Base-by-base conservation (phyloP, 2,113 vertebrate genomes). In the Acanthisitta chloris region DNA sequence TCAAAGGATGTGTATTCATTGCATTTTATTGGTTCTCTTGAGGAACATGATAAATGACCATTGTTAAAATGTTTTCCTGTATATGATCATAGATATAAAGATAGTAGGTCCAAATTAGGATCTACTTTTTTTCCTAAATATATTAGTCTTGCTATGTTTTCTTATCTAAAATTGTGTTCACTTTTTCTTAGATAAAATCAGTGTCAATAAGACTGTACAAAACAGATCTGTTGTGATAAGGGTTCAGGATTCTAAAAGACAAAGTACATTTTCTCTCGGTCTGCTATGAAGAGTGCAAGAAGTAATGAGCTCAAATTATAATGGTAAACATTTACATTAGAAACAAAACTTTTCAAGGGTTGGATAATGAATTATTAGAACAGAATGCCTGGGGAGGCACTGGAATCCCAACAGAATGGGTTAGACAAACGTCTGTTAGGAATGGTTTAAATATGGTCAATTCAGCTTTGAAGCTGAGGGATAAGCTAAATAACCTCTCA, bases 11-110 rank as follows among this genome's bases (percentile, higher is more conserved):
- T 96, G 95, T 95, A 92, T 93, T 96, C 94, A 93, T 96, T 91
- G 67, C 93, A 95, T 97, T 97, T 96, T 96, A 96, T 96, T 96
- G 94, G 94, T 96, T 96, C 94, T 94, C 92, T 96, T 96, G 93
- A 94, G 93, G 94, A 96, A 96, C 92, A 93, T 90, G 94, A 95
- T 88, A 64, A 95, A 96, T 95, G 71, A 96, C 82, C 85, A 90
- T 93, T 95, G 93, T 97, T 96, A 80, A 94, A 92, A 92, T 96
- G 92, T 96, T 96, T 92, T 86, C 90, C 88, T 97, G 94, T 96
- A 86, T 95, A 90, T 95, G 77, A 95, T 90, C 71, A 94, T 90
- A 95, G 90, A 95, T 94, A 96, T 95, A 96, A 96, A 96, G 77
- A 74, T 90, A 58, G 94, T 93, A 93, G 96, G 72, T 95, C 94